Conservation (phyloP, 2,797 vertebrate species). For the Lophotriccus pileatus region DNA sequence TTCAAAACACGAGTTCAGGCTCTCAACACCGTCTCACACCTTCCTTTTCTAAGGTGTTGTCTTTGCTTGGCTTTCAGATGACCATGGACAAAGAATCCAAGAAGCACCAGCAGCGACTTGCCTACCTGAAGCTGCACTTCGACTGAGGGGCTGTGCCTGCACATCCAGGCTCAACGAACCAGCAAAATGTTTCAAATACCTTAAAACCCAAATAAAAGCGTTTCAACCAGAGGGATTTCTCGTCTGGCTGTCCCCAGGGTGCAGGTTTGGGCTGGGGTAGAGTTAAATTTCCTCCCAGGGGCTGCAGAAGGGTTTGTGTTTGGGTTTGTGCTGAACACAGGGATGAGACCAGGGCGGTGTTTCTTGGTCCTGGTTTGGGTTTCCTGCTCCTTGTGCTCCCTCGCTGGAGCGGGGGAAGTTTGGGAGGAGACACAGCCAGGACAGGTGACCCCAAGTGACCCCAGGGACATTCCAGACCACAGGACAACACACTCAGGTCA, state of each 20-base stretch:
- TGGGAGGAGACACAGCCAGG: background rate
- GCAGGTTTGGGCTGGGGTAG: background rate
- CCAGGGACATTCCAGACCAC: background rate
- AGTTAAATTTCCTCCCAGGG: background rate
- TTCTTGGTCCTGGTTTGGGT: background rate
- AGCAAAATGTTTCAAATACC: fast-evolving
- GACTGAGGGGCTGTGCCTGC: background rate
- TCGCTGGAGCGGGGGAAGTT: background rate
- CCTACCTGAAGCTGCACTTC: constrained; percentile 80
- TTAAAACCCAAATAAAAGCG: background rate
- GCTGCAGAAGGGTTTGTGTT: background rate
- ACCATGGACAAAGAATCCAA: constrained; percentile 75
- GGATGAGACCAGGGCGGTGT: background rate
- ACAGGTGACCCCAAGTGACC: too few relatives aligned
- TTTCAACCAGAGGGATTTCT: background rate
- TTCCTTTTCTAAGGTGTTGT: background rate
- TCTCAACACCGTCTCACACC: fast-evolving
- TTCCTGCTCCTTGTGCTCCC: background rate
- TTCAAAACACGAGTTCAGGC: background rate
- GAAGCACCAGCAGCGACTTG: constrained; percentile 77
- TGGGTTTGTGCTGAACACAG: background rate
- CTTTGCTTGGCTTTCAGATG: constrained; percentile 69
- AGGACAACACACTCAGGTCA: too few relatives aligned
- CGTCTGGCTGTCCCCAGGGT: background rate
- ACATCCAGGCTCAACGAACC: background rate